Evolutionary conservation across 92 coral and sea anemone genomes (phyloP), one percentile per base, ranked within the genome.

Genomic region (Epizoanthus fatuus): DNA sequence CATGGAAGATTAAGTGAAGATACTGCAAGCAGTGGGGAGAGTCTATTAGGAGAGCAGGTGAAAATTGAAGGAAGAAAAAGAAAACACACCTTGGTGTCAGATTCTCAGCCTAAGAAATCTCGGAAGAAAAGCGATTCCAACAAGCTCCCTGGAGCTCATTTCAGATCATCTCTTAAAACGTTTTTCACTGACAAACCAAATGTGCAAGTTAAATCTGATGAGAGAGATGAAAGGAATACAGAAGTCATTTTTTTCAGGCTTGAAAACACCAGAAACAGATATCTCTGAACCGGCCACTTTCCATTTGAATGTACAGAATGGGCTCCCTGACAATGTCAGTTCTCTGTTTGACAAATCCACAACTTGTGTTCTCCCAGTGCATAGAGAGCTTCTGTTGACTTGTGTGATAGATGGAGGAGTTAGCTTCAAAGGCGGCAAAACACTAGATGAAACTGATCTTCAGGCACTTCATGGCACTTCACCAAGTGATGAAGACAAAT

Each of bases 401-500:
- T 40, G 6, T 40, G 4, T 40, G 45, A 3, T 40, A 3, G 45
- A 40, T 5, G 6, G 6, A 3, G 73, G 49, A 40, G 39, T 32
- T 64, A 22, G 45, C 40, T 64, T 64, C 16, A n/a, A n/a, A 20
- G 44, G 72, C 39, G 39, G 15, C 73, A n/a, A 13, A 35, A 49
- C 20, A 64, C 15, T 35, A 25, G 70, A 64, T 14, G 70, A 35
- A 64, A 20, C 4, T 40, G 45, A 64, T 10, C 70, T 64, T 35
- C 70, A 35, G 39, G 59, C 4, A 7, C 91, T 86, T 17, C 45
- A 70, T 58, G 92, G 94, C 11, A 74, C 85, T 25, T 32, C 80
- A 14, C 17, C 68, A 49, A 37, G 63, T 13, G 81, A 77, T 11
- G 73, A 90, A 84, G 93, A 92, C 16, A 92, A 92, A 38, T 88